Percentiles rank a stretch among this genome's conserved stretches.
These are phyloP conservation scores for Enteromius unitaeniatus DNA, from an alignment of 2,797 vertebrate genomes.

Conservation along the genomic window DNA sequence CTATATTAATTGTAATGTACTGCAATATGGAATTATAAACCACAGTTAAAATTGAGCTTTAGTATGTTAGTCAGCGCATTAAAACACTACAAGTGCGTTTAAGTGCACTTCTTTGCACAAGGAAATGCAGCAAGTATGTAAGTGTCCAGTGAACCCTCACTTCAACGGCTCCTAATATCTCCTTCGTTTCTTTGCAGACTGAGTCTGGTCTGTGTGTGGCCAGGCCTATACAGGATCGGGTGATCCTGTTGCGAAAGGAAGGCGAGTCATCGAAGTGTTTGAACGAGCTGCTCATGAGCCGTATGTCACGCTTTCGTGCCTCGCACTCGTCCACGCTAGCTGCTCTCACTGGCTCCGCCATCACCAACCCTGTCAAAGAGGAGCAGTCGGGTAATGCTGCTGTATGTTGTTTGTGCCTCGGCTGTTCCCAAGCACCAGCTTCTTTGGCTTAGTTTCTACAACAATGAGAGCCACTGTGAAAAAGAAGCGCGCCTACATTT, in stretches of 20 bases:
- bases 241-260: slow-evolving; percentile 95
- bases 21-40: not conserved
- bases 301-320: slow-evolving; percentile 95
- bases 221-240: slow-evolving; percentile 89
- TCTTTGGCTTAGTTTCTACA: not conserved
- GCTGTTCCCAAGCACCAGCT: not conserved
- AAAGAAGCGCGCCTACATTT: not conserved
- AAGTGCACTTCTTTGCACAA: not conserved
- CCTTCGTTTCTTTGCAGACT: slow-evolving; percentile 72
- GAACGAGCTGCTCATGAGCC: slow-evolving; percentile 97
- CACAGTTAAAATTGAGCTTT: not conserved
- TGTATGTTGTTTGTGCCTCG: not conserved
- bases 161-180: not conserved
- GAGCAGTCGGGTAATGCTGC: slow-evolving; percentile 90
- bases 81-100: not conserved
- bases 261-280: slow-evolving; percentile 99
- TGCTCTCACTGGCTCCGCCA: slow-evolving; percentile 95
- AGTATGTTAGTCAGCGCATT: not conserved
- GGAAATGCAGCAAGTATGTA: not conserved
- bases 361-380: slow-evolving; percentile 97
- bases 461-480: not conserved
- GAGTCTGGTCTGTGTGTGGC: slow-evolving; percentile 88
- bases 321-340: slow-evolving; percentile 96
- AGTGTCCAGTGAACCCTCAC: not conserved
- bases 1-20: not conserved